Base-by-base conservation (phyloP, 23 tunicate species). In the Halocynthia aurantium region DNA sequence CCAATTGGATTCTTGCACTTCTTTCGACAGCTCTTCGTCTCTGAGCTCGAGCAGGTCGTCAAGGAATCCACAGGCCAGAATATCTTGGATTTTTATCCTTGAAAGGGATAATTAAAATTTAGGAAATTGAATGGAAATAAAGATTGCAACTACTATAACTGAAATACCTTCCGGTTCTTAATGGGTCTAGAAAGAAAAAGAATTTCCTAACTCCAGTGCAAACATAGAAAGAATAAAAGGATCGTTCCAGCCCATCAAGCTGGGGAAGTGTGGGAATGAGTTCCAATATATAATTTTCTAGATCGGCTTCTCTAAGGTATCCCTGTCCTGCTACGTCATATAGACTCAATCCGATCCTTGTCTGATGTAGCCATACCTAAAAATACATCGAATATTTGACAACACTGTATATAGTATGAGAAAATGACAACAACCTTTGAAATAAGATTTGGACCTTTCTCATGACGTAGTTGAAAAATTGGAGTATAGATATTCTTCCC, bases 321-420 rank as follows among this genome's bases (percentile, higher is more conserved):
- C 99, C 99, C 69, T 92, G 93, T 44, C 99, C 99, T 17, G 99
- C 89, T 1, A 96, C 93, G 69, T 96, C 99, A 75, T 96, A 96
- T 44, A 96, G 69, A 78, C 97, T 90, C 6, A 96, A 67, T 10
- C 99, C 99, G 52, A 96, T 96, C 55, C 99, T 80, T 22, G 99
- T 96, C 53, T 96, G 99, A 76, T 96, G 99, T 10, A 96, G 73
- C 99, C 99, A 96, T 8, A 96, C 99, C 76, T 72, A 22, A 72
- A 44, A 10, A 72, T 10, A 49, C 50, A 44, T 72, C n/a, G 50
- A 72, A 72, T 40, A 68, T 60, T 60, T 60, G 64, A 60, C 18
- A n/a, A 4, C 2, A 17, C 17, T n/a, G 64, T 17, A 60, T 17
- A 60, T 60, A 17, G 64, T 17, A 60, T 60, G 4, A n/a, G 44